Evolutionary conservation across 2,888 invertebrate genomes (phyloP), one percentile per base, ranked within the genome.

Genomic region (Nesidiocoris tenuis): DNA sequence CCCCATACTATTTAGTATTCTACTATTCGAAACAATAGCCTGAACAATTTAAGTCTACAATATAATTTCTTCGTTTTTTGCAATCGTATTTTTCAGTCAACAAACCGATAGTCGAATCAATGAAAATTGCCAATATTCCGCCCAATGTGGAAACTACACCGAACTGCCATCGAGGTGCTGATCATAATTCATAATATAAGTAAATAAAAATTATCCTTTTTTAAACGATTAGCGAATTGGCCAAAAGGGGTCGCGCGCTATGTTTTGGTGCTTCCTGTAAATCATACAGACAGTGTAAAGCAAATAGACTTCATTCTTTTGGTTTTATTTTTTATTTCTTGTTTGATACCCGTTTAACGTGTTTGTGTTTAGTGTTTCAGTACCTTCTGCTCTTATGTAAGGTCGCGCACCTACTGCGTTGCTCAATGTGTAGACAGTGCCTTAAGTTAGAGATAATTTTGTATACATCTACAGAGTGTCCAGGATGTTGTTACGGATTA

Each of bases 391-490:
- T 75, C 61, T 75, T 72, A 77, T 67, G 75, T 77, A 79, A 78
- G 79, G 77, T 79, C 77, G 74, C 79, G 79, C 79, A 79, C 79
- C 79, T 76, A 77, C 71, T 77, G 79, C 77, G 79, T 79, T 79
- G 79, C 79, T 79, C 79, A 79, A 79, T 79, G 71, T 78, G 77
- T 78, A 78, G 77, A 79, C 79, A 77, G 77, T 79, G 79, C 79
- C 79, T 79, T 77, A 78, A 78, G 64, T 65, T 59, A 64, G 61
- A 61, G 18, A 25, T 72, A 61, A 63, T 70, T 23, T 39, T 74
- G 19, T 39, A 54, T 70, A 39, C 23, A 18, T 68, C 57, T 68
- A 68, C 19, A 21, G 18, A 70, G 57, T 57, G 17, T 39, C 61
- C 22, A 59, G 55, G n/a, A 56, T 68, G 19, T 68, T 68, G 21